Evolutionary conservation across 2,888 invertebrate species (phyloP).

Genomic region (Eilema caniola): DNA sequence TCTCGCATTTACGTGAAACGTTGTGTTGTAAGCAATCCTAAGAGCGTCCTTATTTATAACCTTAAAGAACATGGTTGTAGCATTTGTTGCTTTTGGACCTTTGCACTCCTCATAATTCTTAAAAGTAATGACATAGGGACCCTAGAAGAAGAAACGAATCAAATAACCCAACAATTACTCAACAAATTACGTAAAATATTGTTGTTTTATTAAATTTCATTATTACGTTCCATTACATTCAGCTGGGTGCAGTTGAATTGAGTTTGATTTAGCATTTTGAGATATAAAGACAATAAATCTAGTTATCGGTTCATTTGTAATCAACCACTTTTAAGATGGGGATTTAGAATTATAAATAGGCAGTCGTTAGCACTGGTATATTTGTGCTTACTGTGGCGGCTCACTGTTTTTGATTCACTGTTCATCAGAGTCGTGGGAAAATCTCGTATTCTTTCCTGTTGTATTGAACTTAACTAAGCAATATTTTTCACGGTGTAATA

Average conservation of each 20-base stretch:
- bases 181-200: too few species aligned
- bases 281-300: neutral
- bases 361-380: neutral
- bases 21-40: constrained; percentile 49
- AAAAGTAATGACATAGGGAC: constrained; percentile 55
- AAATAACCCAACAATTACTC: too few species aligned
- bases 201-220: too few species aligned
- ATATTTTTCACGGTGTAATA: too few species aligned
- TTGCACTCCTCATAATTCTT: constrained; percentile 52
- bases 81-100: constrained; percentile 58
- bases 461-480: too few species aligned
- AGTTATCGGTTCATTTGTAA: neutral
- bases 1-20: constrained; percentile 44
- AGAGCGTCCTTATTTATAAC: constrained; percentile 38
- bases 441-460: neutral
- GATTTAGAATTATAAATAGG: neutral
- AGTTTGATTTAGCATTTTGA: neutral
- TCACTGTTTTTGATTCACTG: neutral
- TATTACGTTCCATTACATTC: too few species aligned
- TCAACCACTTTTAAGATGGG: neutral
- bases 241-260: neutral
- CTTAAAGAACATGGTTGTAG: constrained; percentile 37
- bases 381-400: too few species aligned
- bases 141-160: constrained; percentile 43
- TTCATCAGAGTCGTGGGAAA: neutral